These are phyloP conservation scores for Chionomys nivalis DNA, from an alignment of 2,113 vertebrate genomes.

Conservation along the genomic window DNA sequence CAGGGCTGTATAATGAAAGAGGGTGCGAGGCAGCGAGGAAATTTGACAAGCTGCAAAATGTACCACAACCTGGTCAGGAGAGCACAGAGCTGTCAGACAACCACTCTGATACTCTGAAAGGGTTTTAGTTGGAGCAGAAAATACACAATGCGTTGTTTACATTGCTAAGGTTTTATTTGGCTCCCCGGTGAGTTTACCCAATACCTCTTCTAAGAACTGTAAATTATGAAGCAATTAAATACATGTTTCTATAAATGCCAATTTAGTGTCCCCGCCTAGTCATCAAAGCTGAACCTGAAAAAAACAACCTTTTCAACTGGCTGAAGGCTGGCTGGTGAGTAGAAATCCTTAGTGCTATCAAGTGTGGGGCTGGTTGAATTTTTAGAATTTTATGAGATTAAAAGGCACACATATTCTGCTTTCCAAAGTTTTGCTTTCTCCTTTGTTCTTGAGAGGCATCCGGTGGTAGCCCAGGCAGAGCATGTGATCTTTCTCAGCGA, in stretches of 20 bases:
- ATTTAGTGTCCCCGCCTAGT: background rate
- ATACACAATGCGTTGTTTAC: conserved; percentile 58
- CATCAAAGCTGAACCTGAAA: background rate
- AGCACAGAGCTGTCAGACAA: conserved; percentile 65
- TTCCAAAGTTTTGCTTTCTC: background rate
- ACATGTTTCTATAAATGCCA: background rate
- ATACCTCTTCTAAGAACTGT: background rate
- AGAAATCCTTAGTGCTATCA: background rate
- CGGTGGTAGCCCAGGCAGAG: background rate
- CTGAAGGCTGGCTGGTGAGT: background rate
- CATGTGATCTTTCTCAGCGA: background rate
- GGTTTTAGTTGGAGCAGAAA: conserved; percentile 15
- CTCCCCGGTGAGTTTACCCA: background rate
- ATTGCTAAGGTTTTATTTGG: conserved; percentile 42
- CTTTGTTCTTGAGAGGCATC: background rate
- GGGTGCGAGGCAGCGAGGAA: background rate
- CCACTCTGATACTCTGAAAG: conserved; percentile 56
- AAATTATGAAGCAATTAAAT: conserved; percentile 54
- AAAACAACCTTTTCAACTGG: background rate
- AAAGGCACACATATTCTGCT: background rate
- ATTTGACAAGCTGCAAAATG: conserved; percentile 53
- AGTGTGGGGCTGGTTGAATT: background rate
- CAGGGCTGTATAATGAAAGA: background rate
- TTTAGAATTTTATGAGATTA: background rate
- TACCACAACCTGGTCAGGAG: conserved; percentile 56